Base-by-base conservation (phyloP, 2,797 vertebrate species). In the Novumbra hubbsi region DNA sequence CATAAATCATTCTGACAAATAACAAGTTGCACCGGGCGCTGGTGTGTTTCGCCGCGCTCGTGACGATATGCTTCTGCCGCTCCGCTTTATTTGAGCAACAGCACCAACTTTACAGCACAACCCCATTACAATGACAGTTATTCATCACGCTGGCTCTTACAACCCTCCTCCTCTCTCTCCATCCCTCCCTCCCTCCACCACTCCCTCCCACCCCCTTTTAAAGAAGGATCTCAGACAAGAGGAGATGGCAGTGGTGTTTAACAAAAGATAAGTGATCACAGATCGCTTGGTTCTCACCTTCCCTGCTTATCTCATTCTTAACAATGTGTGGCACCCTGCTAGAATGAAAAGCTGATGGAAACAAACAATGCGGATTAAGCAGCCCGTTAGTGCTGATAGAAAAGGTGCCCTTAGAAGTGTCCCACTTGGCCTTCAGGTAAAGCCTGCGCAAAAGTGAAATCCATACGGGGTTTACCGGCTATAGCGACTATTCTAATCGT, bases 1-100 rank as follows among this genome's bases (percentile, higher is more conserved):
- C 88, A 92, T 93, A 92, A 93, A 93, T 94, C 93, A 92, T 92
- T 88, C 84, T 92, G 92, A 93, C 92, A 93, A 93, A 93, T 90
- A 93, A 92, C 89, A 89, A 89, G 89, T 91, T 92, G 86, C 84
- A 82, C 82, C 82, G 84, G 82, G 84, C n/a, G 88, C 87, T 60
- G 55, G 85, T 82, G 87, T 92, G 92, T 92, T 92, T 38, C 92
- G 91, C 89, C 16, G 84, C 85, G 87, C 89, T 85, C 85, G 80
- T 83, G 84, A 87, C 87, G 86, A 88, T 89, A 90, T 88, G 90
- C 87, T 87, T 86, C 87, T 90, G 90, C 87, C 86, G 87, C 87
- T 89, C 85, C 79, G 84, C 91, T 92, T 91, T 92, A 90, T 90
- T 91, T 88, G 89, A 90, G 89, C 86, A 84, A 90, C 81, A 32